Conservation (phyloP, 2,113 vertebrate genomes). For the Cheilinus undulatus region DNA sequence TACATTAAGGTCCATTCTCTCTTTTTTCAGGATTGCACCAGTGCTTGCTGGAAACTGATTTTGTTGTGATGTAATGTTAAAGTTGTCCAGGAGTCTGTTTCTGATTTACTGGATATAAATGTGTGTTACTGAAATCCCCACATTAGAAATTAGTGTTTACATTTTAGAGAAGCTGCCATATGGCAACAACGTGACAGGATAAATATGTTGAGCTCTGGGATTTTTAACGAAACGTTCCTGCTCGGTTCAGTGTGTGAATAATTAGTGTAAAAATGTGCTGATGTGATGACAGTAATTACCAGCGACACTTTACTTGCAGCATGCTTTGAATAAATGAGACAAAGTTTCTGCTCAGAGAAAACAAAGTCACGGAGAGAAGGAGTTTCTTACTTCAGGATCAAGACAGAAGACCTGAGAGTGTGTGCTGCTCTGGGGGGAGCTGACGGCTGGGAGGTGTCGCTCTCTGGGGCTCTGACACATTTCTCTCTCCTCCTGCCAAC, state of each 20-base stretch:
- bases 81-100: slow-evolving; percentile 11
- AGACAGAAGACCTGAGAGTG: slow-evolving; percentile 50
- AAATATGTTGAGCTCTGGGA: slow-evolving; percentile 29
- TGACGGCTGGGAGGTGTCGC: slow-evolving; percentile 46
- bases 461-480: slow-evolving; percentile 63
- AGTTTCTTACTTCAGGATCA: slow-evolving; percentile 39
- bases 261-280: slow-evolving; percentile 53
- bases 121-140: not conserved
- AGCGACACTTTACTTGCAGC: slow-evolving; percentile 43
- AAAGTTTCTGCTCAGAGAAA: not conserved
- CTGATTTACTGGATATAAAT: slow-evolving; percentile 29
- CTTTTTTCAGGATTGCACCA: slow-evolving; percentile 3
- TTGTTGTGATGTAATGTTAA: slow-evolving; percentile 24
- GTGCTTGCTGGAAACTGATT: slow-evolving; percentile 18
- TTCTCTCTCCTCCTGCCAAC: slow-evolving; percentile 48
- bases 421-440: slow-evolving; percentile 22
- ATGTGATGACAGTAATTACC: slow-evolving; percentile 64
- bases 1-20: not conserved
- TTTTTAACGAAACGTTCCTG: slow-evolving; percentile 26
- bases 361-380: slow-evolving; percentile 3
- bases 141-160: slow-evolving; percentile 37
- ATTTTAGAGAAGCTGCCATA: slow-evolving; percentile 29
- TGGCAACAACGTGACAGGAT: slow-evolving; percentile 25
- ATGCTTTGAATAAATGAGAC: slow-evolving; percentile 31
- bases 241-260: slow-evolving; percentile 50